phyloP scores from a whole-genome alignment of 1,140 invertebrate genomes.

The Zaprionus vittiger region DNA sequence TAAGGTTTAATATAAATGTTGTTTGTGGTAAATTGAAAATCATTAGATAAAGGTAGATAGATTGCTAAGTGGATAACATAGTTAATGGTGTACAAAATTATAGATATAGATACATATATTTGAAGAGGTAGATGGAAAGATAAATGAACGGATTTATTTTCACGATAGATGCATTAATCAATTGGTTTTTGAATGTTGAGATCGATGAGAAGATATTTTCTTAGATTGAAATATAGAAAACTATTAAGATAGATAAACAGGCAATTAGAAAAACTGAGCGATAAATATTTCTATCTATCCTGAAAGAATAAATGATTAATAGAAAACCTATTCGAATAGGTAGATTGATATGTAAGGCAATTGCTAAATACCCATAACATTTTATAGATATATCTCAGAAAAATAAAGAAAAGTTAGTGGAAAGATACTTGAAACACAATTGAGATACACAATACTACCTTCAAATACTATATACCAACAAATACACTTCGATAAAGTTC shows the following conservation, averaged over 20 bases:
- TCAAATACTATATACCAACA: not conserved
- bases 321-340: too few relatives aligned
- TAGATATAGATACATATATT: not conserved
- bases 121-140: not conserved
- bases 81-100: not conserved
- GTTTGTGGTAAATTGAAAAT: not conserved
- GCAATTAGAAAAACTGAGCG: too few relatives aligned
- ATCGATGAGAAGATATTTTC: not conserved
- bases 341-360: too few relatives aligned
- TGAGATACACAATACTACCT: not conserved
- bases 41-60: not conserved
- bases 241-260: too few relatives aligned
- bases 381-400: too few relatives aligned
- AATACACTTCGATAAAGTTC: not conserved
- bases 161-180: too few relatives aligned
- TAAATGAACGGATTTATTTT: not conserved
- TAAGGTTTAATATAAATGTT: constrained; percentile 1
- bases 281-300: too few relatives aligned
- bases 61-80: not conserved
- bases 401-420: too few relatives aligned
- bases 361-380: too few relatives aligned
- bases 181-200: not conserved
- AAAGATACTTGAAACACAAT: not conserved
- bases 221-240: not conserved
- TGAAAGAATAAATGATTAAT: too few relatives aligned